Percentiles rank a stretch among this genome's conserved stretches.
These are phyloP conservation scores for Tricholauxania praeusta DNA, from an alignment of 2,888 invertebrate genomes.

Conservation along the genomic window DNA sequence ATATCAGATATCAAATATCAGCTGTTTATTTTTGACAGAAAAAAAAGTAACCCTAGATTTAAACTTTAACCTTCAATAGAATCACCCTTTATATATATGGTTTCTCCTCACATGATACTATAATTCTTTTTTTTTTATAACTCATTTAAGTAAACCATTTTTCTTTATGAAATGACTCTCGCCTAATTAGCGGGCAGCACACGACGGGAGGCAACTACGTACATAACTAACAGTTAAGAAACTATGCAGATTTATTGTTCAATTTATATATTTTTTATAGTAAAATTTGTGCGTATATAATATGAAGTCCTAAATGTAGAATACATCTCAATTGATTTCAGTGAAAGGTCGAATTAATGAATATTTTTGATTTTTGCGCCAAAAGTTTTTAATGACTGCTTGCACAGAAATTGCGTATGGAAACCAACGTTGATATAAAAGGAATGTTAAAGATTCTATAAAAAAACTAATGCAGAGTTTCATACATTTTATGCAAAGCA, in stretches of 20 bases:
- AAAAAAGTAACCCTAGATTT: no score
- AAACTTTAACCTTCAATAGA: no score
- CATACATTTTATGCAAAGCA: no score
- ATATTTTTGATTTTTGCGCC: neutral
- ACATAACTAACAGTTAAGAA: neutral
- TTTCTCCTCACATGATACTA: constrained; percentile 23
- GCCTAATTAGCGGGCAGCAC: constrained; percentile 19
- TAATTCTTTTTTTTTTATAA: neutral
- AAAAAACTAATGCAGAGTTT: no score
- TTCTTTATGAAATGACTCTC: constrained; percentile 3
- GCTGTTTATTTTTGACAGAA: no score
- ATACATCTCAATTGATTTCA: constrained; percentile 4
- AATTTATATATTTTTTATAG: neutral
- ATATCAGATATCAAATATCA: no score
- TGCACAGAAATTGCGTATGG: no score
- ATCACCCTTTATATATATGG: neutral
- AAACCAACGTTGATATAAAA: no score
- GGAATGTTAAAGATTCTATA: no score
- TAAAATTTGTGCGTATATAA: no score
- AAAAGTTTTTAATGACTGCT: no score
- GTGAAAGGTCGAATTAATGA: constrained; percentile 27
- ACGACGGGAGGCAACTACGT: constrained; percentile 13
- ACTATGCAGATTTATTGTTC: constrained; percentile 4
- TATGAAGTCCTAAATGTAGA: neutral
- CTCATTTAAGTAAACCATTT: neutral